Evolutionary conservation across 2,888 invertebrate species (phyloP), one percentile per base, ranked within the genome.

Genomic region (Caenorhabditis angaria): DNA sequence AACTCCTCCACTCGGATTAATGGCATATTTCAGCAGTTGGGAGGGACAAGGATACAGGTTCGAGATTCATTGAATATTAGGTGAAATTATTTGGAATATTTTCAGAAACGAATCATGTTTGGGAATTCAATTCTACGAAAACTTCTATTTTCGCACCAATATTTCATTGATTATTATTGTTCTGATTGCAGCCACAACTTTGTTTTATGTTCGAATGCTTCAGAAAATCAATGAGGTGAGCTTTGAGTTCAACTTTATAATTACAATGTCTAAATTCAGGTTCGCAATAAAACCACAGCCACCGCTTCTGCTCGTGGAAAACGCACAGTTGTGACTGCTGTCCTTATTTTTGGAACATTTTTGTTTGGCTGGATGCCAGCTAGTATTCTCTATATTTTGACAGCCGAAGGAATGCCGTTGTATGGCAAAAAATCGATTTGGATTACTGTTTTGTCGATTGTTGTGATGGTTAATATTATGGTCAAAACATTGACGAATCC

Each of bases 401-500:
- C 91, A 1, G 80, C 82, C 3, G 66, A 79, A 55, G 78, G 72
- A 51, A 81, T 81, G 81, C 79, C 79, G 0, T 63, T 81, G 1
- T 73, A 71, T 41, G 58, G 63, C 12, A 71, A 70, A 32, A 61
- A 65, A 22, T 65, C 60, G 47, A 64, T 78, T 18, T 61, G 59
- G 41, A 74, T 80, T 25, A 72, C 73, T 5, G 57, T 80, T 4
- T 50, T 81, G 35, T 80, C 80, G 10, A 88, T 88, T 61, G 91
- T 91, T 85, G 88, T 75, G 2, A 55, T 82, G 56, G 57, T 89
- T 20, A 89, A 92, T 61, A 89, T 92, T 53, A 91, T 92, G 57
- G 87, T 91, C 75, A 92, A 92, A 85, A 91, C 91, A 53, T 87
- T 91, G 65, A 89, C 90, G 47, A 91, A 92, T 87, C 91, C 91